A percentile compares a stretch with the other conserved stretches of the same genome.
phyloP scores from a whole-genome alignment of 2,113 vertebrate genomes.

The Ictidomys tridecemlineatus region DNA sequence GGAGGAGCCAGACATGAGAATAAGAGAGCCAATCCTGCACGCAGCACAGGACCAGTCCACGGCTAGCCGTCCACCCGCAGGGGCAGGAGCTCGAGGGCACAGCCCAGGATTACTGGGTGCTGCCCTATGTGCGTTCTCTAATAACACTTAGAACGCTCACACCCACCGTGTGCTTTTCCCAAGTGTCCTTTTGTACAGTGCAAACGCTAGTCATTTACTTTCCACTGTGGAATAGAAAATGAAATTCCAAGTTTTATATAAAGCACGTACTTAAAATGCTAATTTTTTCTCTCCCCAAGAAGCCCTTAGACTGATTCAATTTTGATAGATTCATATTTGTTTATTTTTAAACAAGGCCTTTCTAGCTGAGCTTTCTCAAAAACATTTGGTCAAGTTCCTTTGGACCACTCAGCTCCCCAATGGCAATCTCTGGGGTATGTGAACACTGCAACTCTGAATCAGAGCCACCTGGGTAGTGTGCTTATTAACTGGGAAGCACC shows the following conservation, averaged over 20 bases:
- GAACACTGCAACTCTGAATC: rapidly evolving
- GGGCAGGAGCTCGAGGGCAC: not conserved
- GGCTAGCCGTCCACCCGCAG: not conserved
- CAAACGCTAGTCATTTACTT: not conserved
- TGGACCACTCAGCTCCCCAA: not conserved
- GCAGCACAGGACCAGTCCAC: not conserved
- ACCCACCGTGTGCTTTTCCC: not conserved
- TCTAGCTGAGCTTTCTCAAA: not conserved
- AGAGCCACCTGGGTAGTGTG: rapidly evolving
- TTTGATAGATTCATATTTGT: not conserved
- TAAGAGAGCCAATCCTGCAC: too few species aligned
- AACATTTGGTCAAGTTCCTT: not conserved
- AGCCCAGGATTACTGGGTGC: not conserved
- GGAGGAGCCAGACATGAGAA: not conserved
- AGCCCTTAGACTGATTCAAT: not conserved
- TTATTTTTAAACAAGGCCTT: not conserved
- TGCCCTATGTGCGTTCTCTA: not conserved
- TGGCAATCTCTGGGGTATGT: rapidly evolving
- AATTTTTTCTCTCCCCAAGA: not conserved
- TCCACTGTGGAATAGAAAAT: not conserved
- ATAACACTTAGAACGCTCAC: not conserved
- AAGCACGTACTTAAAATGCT: not conserved
- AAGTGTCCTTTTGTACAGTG: not conserved
- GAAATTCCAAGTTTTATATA: not conserved
- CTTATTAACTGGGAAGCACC: rapidly evolving